Evolutionary conservation across 2,888 invertebrate genomes (phyloP), one percentile per base, ranked within the genome.

Genomic region (Euplagia quadripunctaria): DNA sequence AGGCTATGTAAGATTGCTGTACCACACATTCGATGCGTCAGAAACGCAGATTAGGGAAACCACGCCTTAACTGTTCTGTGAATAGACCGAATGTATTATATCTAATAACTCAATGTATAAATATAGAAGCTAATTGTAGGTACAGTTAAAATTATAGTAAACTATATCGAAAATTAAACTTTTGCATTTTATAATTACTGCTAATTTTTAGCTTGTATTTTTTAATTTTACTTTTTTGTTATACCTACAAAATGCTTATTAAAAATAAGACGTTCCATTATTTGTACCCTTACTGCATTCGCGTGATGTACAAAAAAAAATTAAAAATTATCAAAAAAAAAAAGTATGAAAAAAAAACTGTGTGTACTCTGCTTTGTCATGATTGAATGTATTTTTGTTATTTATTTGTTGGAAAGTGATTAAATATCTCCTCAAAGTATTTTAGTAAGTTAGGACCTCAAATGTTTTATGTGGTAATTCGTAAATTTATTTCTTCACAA

Each of bases 21-120:
- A 12, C 7, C 14, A 1, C n/a, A 61, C n/a, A 41, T 0, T 63
- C 3, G 1, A 4, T 46, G 12, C n/a, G 64, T 64, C 4, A 17
- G 4, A 5, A 42, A 42, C n/a, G 43, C 14, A 42, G 16, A 9
- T 17, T 49, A 63, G 17, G 49, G 49, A 46, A 69, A 14, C 49
- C 49, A 55, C 65, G 41, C 65, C 55, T 58, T 58, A 41, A 49
- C 46, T 11, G 14, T 43, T 55, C 4, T 12, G 20, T 41, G 51
- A 58, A 43, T 8, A 17, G 49, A 61, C 49, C 12, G 20, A 66
- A 46, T 71, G 70, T 70, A 70, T 71, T 58, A 66, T 65, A 66
- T 61, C 41, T 66, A 46, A 65, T 51, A 49, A 71, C 42, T 49
- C 66, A 66, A n/a, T 71, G 70, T 71, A 71, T 65, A 65, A 65